Percentiles rank a stretch among this genome's conserved stretches.
These are phyloP conservation scores for Oncorhynchus nerka DNA, from an alignment of 2,113 vertebrate species.

Conservation along the genomic window DNA sequence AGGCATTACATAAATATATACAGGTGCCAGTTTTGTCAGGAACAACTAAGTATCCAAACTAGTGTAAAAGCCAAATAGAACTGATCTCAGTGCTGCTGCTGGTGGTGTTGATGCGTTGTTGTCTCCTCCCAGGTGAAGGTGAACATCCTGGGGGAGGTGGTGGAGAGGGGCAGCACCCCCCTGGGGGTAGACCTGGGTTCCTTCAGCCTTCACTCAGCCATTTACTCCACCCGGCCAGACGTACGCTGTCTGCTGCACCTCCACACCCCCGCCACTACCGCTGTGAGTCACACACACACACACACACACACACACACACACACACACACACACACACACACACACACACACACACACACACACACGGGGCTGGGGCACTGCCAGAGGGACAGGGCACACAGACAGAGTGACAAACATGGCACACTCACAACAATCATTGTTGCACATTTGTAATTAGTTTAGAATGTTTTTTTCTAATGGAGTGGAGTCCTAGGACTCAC, in stretches of 20 bases:
- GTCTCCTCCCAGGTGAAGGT: conserved; percentile 84
- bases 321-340: not conserved
- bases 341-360: conserved; percentile 1
- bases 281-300: conserved; percentile 73
- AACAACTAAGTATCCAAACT: not conserved
- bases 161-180: conserved; percentile 88
- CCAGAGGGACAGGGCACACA: not conserved
- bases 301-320: not conserved
- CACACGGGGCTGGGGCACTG: conserved; percentile 7
- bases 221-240: conserved; percentile 89
- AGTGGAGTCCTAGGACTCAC: too few species aligned
- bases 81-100: not conserved
- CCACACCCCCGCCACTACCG: conserved; percentile 86
- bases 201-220: conserved; percentile 90
- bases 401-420: too few species aligned
- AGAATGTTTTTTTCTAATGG: too few species aligned
- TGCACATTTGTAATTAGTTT: not conserved
- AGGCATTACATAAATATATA: not conserved
- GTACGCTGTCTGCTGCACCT: conserved; percentile 87
- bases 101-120: not conserved
- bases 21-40: too few species aligned
- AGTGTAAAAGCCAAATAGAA: too few species aligned
- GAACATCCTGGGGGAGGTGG: conserved; percentile 91
- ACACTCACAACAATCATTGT: not conserved
- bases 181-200: conserved; percentile 80